These are phyloP conservation scores for Nyctibius grandis DNA, from an alignment of 2,797 vertebrate species.

Conservation along the genomic window DNA sequence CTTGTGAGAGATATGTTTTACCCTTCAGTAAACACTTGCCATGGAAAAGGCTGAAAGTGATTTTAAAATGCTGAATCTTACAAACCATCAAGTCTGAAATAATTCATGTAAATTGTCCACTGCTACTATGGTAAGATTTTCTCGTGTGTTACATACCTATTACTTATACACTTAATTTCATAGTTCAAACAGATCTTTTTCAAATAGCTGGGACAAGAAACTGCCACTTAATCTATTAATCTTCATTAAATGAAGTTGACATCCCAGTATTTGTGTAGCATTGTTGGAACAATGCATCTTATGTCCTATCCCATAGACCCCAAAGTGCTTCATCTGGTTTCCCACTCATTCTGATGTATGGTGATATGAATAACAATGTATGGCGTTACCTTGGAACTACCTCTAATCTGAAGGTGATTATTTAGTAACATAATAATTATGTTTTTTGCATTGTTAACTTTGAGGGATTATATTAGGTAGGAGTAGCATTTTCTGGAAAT, in stretches of 20 bases:
- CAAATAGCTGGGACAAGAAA: neutral
- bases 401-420: neutral
- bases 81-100: neutral
- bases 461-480: neutral
- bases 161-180: neutral
- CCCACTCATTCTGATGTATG: neutral
- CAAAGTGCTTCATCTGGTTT: neutral
- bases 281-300: neutral
- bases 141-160: neutral
- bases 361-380: neutral
- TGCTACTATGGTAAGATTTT: neutral
- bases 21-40: neutral
- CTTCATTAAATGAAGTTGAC: neutral
- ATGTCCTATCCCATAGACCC: neutral
- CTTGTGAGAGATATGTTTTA: neutral
- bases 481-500: neutral
- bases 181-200: neutral
- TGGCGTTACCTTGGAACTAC: neutral
- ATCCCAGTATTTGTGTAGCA: neutral
- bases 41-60: neutral
- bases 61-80: neutral
- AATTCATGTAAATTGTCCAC: neutral
- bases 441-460: neutral
- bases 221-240: neutral
- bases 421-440: neutral